Evolutionary conservation across 1,140 invertebrate genomes (phyloP).

Genomic region (Lethocerus indicus): DNA sequence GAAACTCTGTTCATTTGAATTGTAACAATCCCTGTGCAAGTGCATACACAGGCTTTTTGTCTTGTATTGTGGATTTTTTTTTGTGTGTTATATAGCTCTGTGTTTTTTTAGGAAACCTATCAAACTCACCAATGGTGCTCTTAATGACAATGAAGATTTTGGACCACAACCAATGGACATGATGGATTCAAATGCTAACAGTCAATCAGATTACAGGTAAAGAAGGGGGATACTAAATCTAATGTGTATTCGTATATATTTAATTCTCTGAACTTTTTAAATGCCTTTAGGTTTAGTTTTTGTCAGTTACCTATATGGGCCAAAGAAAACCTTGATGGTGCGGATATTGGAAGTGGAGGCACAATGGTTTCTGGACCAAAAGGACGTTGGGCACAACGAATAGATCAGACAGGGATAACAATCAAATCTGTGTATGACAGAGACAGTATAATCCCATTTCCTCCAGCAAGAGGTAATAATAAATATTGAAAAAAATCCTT

Average conservation of each 20-base stretch:
- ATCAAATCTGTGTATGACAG: conserved; percentile 46
- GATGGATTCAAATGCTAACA: conserved; percentile 35
- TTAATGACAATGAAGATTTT: conserved; percentile 30
- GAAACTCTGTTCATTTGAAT: no score
- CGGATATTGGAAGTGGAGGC: conserved; percentile 11
- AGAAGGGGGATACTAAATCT: no score
- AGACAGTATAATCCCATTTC: conserved; percentile 41
- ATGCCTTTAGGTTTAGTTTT: conserved; percentile 45
- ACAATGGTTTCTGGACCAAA: conserved; percentile 39
- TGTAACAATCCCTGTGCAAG: no score
- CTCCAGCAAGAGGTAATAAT: conserved; percentile 24
- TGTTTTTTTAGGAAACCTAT: conserved; percentile 13
- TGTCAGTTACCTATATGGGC: conserved; percentile 76
- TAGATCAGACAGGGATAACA: conserved; percentile 36
- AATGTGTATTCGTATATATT: not conserved
- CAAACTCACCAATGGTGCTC: conserved; percentile 24
- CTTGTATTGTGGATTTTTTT: no score
- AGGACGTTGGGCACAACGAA: conserved; percentile 68
- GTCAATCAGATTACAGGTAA: conserved; percentile 25
- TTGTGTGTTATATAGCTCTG: no score
- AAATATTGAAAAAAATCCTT: no score
- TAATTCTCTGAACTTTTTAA: not conserved
- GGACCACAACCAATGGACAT: conserved; percentile 30
- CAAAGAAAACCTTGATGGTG: conserved; percentile 16
- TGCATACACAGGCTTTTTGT: no score